Evolutionary conservation across 2,797 vertebrate species (phyloP).

Genomic region (Pygocentrus nattereri): DNA sequence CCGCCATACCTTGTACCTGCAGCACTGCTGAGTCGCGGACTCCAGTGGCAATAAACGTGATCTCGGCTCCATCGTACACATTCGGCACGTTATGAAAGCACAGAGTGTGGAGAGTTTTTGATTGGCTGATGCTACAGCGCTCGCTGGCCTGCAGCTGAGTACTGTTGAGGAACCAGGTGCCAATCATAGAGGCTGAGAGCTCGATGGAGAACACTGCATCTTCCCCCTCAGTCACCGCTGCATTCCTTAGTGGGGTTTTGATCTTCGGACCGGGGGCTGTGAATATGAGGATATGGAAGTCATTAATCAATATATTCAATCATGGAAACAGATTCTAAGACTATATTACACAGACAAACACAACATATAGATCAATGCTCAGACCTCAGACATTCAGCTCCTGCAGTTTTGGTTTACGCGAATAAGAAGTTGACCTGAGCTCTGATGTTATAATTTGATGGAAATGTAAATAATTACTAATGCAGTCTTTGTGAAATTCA

Average conservation of each 20-base stretch:
- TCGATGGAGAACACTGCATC: conserved; percentile 86
- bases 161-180: conserved; percentile 89
- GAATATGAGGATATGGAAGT: conserved; percentile 1
- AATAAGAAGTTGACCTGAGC: not conserved
- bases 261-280: conserved; percentile 88
- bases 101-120: conserved; percentile 78
- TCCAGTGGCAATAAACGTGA: conserved; percentile 86
- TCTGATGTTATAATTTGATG: no score
- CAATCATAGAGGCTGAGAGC: conserved; percentile 82
- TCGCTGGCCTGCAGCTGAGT: conserved; percentile 74
- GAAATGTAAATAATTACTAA: no score
- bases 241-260: conserved; percentile 74
- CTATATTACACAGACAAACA: not conserved
- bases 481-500: no score
- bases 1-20: conserved; percentile 81
- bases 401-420: not conserved
- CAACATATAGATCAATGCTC: no score
- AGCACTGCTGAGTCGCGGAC: conserved; percentile 85
- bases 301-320: not conserved
- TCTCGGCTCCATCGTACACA: conserved; percentile 77
- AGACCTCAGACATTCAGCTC: no score
- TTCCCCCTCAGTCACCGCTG: conserved; percentile 76
- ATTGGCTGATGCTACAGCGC: conserved; percentile 71
- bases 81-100: conserved; percentile 70
- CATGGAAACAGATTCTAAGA: not conserved